Percentiles rank a stretch among this genome's conserved stretches.
These are phyloP conservation scores for Haliclona indistincta DNA, from an alignment of 37 sponge, comb jelly and placozoan species.

Conservation along the genomic window DNA sequence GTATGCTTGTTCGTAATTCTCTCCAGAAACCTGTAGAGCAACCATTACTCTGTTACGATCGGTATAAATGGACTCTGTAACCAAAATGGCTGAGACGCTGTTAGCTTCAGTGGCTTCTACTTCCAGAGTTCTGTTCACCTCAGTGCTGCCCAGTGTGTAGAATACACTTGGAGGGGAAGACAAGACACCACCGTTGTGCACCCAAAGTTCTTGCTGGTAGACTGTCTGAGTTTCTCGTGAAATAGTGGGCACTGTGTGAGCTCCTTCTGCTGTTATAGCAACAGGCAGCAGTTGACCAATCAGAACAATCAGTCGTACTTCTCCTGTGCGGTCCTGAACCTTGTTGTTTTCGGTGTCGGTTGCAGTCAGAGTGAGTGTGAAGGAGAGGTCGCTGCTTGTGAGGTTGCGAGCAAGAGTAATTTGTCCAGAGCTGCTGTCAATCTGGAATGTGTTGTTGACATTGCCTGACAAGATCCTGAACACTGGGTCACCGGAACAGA, in stretches of 20 bases:
- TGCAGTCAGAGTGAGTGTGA: constrained; percentile 50
- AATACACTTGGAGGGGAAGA: not conserved
- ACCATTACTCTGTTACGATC: constrained; percentile 48
- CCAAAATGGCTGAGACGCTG: constrained; percentile 21
- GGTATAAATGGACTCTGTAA: constrained; percentile 21
- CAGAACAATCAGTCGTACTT: constrained; percentile 41
- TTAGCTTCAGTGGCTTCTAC: constrained; percentile 15
- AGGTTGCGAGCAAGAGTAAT: constrained; percentile 48
- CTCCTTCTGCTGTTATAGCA: constrained; percentile 32
- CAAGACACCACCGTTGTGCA: constrained; percentile 33
- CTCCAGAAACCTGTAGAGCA: constrained; percentile 46
- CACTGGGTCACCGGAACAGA: constrained; percentile 54
- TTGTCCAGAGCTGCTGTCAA: constrained; percentile 55
- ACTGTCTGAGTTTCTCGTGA: constrained; percentile 20
- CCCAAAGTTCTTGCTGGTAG: constrained; percentile 72
- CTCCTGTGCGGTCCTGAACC: constrained; percentile 1
- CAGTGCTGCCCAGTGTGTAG: constrained; percentile 46
- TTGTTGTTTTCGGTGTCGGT: constrained; percentile 50
- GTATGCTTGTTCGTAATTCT: constrained; percentile 17
- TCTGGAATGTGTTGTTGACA: constrained; percentile 40
- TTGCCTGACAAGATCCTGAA: constrained; percentile 46
- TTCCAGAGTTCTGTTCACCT: not conserved
- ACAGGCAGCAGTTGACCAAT: constrained; percentile 68
- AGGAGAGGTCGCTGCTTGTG: constrained; percentile 38
- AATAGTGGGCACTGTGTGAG: constrained; percentile 50